A percentile compares a stretch with the other conserved stretches of the same genome.
Conservation (phyloP, 2,888 invertebrate species). For the Erannis defoliaria region DNA sequence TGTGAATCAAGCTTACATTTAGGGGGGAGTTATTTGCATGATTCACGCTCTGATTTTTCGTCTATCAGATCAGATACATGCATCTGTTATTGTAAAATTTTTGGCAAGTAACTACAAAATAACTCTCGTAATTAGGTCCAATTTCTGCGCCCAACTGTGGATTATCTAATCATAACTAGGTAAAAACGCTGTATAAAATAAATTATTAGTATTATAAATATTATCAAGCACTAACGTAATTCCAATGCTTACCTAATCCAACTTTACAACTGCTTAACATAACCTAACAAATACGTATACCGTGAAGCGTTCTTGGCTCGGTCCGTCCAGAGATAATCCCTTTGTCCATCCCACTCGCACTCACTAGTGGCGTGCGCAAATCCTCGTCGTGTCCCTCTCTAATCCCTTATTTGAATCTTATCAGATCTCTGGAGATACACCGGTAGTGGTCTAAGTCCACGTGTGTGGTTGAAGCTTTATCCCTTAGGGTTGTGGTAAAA, state of each 20-base stretch:
- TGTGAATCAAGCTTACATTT: no score
- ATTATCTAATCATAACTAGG: no score
- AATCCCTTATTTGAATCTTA: constrained; percentile 88
- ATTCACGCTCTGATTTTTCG: no score
- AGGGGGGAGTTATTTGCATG: no score
- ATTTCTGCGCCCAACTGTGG: no score
- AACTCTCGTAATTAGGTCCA: no score
- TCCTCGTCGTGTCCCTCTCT: constrained; percentile 79
- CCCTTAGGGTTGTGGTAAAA: constrained; percentile 64
- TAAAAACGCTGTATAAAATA: no score
- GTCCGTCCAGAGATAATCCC: constrained; percentile 83
- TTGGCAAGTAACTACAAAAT: no score
- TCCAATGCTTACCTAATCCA: constrained; percentile 42
- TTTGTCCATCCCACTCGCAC: constrained; percentile 69
- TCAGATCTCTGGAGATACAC: constrained; percentile 85
- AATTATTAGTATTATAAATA: no score
- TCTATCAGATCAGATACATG: no score
- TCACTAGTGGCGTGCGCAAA: constrained; percentile 69
- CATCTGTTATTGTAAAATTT: no score
- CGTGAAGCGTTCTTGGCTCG: constrained; percentile 75
- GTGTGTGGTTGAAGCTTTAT: constrained; percentile 73
- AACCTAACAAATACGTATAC: constrained; percentile 52
- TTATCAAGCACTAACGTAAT: neutral
- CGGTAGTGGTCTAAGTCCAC: constrained; percentile 76
- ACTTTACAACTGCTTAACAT: constrained; percentile 48